These are phyloP conservation scores for Catagonus wagneri DNA, from an alignment of 2,113 vertebrate genomes.

Conservation along the genomic window DNA sequence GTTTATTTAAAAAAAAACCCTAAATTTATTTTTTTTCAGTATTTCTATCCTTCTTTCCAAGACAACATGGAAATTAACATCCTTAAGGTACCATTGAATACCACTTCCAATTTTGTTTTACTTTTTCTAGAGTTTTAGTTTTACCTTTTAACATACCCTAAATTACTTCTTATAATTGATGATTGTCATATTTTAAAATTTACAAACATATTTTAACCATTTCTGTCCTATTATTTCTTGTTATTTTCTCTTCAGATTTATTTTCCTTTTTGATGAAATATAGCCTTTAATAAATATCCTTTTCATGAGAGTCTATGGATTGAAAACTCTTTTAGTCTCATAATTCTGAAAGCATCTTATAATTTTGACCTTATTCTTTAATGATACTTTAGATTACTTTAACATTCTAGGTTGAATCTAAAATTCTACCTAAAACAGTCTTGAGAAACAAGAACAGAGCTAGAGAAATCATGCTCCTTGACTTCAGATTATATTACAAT, in stretches of 20 bases:
- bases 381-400: background rate
- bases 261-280: constrained; percentile 1
- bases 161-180: background rate
- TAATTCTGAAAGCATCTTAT: background rate
- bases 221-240: background rate
- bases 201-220: background rate
- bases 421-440: too few relatives aligned
- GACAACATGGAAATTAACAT: background rate
- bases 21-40: background rate
- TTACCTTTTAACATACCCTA: background rate
- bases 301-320: background rate
- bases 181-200: background rate
- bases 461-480: too few relatives aligned
- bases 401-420: background rate
- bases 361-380: constrained; percentile 30
- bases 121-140: background rate
- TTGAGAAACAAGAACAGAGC: too few relatives aligned
- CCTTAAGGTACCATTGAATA: background rate
- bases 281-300: background rate
- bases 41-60: background rate
- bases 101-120: background rate
- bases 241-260: background rate
- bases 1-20: background rate
- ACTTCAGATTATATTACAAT: too few relatives aligned
- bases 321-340: background rate